phyloP scores from a whole-genome alignment of 1,140 invertebrate genomes.

The Arctopsyche grandis region DNA sequence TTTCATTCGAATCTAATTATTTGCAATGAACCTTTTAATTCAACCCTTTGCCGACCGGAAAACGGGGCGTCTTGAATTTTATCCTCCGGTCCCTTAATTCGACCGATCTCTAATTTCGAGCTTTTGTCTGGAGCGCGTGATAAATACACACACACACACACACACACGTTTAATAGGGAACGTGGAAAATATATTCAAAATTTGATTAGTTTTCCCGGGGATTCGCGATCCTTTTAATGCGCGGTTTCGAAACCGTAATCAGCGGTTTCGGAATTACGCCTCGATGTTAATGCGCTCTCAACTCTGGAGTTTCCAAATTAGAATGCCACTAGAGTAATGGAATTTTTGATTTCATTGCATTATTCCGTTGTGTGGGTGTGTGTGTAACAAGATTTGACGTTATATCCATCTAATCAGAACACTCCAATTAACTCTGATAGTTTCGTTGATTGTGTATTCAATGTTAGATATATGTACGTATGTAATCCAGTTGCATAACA shows the following conservation, averaged over 20 bases:
- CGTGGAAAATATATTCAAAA: not conserved
- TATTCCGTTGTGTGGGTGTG: not conserved
- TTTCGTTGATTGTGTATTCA: constrained; percentile 26
- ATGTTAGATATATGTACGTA: not conserved
- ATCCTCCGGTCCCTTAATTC: not conserved
- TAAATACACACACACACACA: not conserved
- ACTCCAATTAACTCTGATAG: constrained; percentile 3
- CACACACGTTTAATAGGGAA: too few species aligned
- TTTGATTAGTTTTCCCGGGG: not conserved
- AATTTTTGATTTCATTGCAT: constrained; percentile 25
- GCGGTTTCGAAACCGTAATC: not conserved
- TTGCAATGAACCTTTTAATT: constrained; percentile 28
- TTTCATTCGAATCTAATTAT: constrained; percentile 35
- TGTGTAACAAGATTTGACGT: not conserved
- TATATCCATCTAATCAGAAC: not conserved
- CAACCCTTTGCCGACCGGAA: not conserved
- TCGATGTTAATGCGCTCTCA: not conserved
- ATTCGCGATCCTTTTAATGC: not conserved
- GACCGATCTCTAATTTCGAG: constrained; percentile 7
- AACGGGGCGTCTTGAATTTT: not conserved
- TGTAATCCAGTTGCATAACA: not conserved
- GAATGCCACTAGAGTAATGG: not conserved
- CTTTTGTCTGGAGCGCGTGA: not conserved
- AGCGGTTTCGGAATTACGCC: not conserved
- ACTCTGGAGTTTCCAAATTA: constrained; percentile 4